These are phyloP conservation scores for Sebastes taczanowskii DNA, from an alignment of 2,797 vertebrate species.

Conservation along the genomic window DNA sequence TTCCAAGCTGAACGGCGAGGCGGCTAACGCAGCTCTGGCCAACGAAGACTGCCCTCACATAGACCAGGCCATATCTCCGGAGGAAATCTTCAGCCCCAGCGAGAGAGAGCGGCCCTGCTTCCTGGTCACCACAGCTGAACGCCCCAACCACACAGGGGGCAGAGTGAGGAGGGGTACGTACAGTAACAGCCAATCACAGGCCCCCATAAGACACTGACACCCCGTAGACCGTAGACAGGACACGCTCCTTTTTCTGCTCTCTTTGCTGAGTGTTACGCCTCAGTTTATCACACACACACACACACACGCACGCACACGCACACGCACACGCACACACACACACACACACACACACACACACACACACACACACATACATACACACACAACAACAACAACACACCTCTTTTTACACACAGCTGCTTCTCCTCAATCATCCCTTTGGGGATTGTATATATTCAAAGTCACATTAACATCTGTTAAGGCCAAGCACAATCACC, in stretches of 20 bases:
- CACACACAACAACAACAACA: slow-evolving; percentile 16
- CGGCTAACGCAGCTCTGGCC: slow-evolving; percentile 97
- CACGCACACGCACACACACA: neutral
- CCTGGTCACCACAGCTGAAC: slow-evolving; percentile 98
- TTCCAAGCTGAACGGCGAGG: slow-evolving; percentile 98
- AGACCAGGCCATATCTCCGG: slow-evolving; percentile 99
- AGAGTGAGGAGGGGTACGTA: slow-evolving; percentile 99
- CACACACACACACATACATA: neutral
- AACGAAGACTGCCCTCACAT: slow-evolving; percentile 99
- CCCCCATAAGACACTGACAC: slow-evolving; percentile 77
- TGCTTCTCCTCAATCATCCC: slow-evolving; percentile 58
- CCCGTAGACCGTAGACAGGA: slow-evolving; percentile 63
- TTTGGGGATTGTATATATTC: slow-evolving; percentile 62
- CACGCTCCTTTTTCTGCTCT: slow-evolving; percentile 27
- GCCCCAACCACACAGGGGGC: slow-evolving; percentile 96
- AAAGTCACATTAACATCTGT: slow-evolving; percentile 44
- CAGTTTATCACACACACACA: slow-evolving; percentile 34
- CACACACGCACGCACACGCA: neutral
- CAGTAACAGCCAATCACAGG: slow-evolving; percentile 84
- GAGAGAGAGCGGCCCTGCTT: slow-evolving; percentile 99
- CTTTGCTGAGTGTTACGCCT: slow-evolving; percentile 59
- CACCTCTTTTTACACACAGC: slow-evolving; percentile 52
- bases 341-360: neutral
- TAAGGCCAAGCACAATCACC: slow-evolving; percentile 77
- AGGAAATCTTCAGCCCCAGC: slow-evolving; percentile 97